Evolutionary conservation across 2,797 vertebrate species (phyloP).

Genomic region (Vireo griseus): DNA sequence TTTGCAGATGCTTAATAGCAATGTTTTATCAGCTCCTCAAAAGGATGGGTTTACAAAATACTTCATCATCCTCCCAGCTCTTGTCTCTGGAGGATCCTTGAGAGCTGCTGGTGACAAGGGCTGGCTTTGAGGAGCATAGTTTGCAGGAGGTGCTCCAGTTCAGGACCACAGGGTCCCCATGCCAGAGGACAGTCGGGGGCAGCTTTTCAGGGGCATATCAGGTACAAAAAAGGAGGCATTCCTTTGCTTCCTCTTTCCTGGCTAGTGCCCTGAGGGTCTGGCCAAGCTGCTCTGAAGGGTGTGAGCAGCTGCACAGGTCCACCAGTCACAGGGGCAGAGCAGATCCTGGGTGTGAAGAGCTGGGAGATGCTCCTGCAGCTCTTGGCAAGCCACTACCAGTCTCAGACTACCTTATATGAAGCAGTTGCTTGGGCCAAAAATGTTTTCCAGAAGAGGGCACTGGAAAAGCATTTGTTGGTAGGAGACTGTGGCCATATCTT

Average conservation of each 20-base stretch:
- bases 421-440: background rate
- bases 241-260: background rate
- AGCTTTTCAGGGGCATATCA: background rate
- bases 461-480: conserved; percentile 54
- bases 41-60: background rate
- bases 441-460: conserved; percentile 64
- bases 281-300: background rate
- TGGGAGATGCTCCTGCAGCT: background rate
- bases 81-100: background rate
- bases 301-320: background rate
- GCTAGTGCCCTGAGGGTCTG: background rate
- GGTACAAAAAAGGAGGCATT: background rate
- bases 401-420: background rate
- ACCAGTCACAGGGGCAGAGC: background rate
- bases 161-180: background rate
- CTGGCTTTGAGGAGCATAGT: background rate
- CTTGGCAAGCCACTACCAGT: background rate
- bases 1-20: background rate
- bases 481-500: background rate
- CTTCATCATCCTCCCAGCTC: background rate
- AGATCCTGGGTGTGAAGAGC: background rate
- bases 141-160: background rate
- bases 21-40: background rate
- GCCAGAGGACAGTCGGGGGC: background rate
- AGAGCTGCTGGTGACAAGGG: background rate